phyloP scores from a whole-genome alignment of 2,888 invertebrate genomes.

The Yponomeuta plumbellus region DNA sequence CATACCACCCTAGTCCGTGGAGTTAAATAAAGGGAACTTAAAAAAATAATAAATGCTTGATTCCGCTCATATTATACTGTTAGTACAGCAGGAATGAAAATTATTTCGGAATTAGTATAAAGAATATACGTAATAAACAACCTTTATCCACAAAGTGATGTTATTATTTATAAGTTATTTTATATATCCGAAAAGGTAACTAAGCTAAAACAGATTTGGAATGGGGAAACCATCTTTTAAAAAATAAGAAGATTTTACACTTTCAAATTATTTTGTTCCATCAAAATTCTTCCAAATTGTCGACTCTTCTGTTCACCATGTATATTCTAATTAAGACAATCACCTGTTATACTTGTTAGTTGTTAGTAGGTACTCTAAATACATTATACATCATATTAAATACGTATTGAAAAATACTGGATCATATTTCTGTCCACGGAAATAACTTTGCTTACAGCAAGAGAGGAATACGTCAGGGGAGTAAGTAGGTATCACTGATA shows the following conservation, averaged over 20 bases:
- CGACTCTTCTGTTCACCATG: not conserved
- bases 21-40: not conserved
- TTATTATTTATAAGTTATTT: not conserved
- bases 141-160: not conserved
- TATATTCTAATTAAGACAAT: not conserved
- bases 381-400: not conserved
- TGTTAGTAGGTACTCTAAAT: not conserved
- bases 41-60: too few relatives aligned
- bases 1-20: conserved; percentile 1
- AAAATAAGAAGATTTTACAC: too few relatives aligned
- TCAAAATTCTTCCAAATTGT: too few relatives aligned
- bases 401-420: not conserved
- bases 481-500: not conserved
- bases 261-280: too few relatives aligned
- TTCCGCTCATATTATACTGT: not conserved
- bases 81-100: conserved; percentile 2
- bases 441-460: not conserved
- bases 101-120: not conserved
- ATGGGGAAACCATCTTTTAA: too few relatives aligned
- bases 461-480: not conserved
- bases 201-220: too few relatives aligned
- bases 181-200: not conserved
- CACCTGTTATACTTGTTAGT: not conserved
- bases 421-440: not conserved
- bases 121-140: not conserved